These are phyloP conservation scores for Cavia porcellus DNA, from an alignment of 2,113 vertebrate genomes.

Conservation along the genomic window DNA sequence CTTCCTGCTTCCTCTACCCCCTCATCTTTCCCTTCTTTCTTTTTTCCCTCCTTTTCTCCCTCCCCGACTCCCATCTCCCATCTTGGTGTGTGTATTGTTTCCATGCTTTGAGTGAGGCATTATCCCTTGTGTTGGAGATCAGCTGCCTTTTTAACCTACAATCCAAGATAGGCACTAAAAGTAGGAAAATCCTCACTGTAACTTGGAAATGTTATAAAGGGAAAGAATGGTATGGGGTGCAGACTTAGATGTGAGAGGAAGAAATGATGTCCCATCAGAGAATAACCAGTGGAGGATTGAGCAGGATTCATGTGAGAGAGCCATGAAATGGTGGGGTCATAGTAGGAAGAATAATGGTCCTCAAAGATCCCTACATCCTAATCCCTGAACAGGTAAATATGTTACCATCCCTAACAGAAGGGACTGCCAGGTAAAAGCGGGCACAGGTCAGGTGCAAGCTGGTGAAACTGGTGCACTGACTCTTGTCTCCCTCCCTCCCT, in stretches of 20 bases:
- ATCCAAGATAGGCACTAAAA: not conserved
- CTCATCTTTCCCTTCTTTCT: too few relatives aligned
- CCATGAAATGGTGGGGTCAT: fast-evolving
- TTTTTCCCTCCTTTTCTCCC: not conserved
- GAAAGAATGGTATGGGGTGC: not conserved
- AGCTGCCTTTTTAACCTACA: not conserved
- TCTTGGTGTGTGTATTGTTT: too few relatives aligned
- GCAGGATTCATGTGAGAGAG: not conserved
- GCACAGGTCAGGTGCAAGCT: not conserved
- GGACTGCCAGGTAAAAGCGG: not conserved
- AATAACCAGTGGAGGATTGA: not conserved
- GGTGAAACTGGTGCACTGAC: not conserved
- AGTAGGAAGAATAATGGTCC: not conserved
- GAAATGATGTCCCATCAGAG: not conserved
- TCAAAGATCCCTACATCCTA: not conserved
- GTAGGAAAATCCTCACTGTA: not conserved
- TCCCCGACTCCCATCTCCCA: not conserved
- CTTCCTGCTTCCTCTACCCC: too few relatives aligned
- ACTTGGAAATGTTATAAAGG: not conserved
- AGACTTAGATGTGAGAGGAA: not conserved
- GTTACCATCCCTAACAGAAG: not conserved
- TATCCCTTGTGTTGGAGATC: not conserved
- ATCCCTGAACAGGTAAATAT: not conserved
- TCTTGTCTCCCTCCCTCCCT: not conserved
- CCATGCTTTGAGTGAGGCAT: not conserved